Evolutionary conservation across 1,140 invertebrate species (phyloP).

Genomic region (Hestina assimilis): DNA sequence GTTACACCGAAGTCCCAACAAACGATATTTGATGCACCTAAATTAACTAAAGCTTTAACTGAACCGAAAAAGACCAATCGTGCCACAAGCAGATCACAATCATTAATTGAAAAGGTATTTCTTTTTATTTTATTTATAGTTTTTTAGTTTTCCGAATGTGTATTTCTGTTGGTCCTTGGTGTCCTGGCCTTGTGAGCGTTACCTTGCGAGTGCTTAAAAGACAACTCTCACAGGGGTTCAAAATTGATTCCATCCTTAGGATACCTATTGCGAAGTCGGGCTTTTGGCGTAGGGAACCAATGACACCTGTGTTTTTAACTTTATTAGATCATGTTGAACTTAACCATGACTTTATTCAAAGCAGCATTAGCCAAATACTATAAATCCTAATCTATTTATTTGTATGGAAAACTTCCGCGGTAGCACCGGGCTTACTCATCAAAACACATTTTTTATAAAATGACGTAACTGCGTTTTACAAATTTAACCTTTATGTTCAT

Average conservation of each 20-base stretch:
- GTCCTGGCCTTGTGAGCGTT: too few relatives aligned
- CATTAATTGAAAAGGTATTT: slow-evolving; percentile 39
- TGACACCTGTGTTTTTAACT: too few relatives aligned
- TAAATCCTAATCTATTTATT: slow-evolving; percentile 18
- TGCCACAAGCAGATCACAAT: slow-evolving; percentile 32
- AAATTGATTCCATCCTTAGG: too few relatives aligned
- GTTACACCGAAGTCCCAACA: slow-evolving; percentile 38
- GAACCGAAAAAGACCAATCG: slow-evolving; percentile 34
- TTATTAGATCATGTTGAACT: not conserved
- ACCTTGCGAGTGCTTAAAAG: too few relatives aligned
- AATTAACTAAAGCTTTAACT: slow-evolving; percentile 36
- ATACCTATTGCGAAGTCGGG: too few relatives aligned
- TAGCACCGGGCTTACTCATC: slow-evolving; percentile 20
- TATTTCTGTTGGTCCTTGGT: too few relatives aligned
- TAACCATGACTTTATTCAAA: not conserved
- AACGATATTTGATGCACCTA: slow-evolving; percentile 48
- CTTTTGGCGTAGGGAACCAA: too few relatives aligned
- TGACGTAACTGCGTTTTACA: not conserved
- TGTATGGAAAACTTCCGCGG: slow-evolving; percentile 25
- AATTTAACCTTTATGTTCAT: not conserved
- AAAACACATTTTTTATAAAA: not conserved
- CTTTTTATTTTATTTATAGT: not conserved
- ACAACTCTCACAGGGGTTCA: not conserved
- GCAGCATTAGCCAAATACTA: not conserved
- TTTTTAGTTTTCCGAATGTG: too few relatives aligned